phyloP scores from a whole-genome alignment of 2,113 vertebrate genomes.

The Ameiurus melas region DNA sequence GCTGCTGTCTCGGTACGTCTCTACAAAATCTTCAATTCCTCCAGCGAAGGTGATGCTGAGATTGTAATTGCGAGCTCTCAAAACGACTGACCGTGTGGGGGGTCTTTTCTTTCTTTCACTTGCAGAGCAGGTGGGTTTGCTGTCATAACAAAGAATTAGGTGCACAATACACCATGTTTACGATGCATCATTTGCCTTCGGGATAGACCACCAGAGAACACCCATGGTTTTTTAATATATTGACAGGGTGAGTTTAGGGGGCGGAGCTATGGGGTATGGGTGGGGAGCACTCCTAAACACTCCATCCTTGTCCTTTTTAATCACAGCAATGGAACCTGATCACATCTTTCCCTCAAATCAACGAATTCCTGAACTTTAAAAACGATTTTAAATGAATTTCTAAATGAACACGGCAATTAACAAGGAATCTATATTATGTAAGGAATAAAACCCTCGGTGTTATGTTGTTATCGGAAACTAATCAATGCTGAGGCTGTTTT shows the following conservation, averaged over 20 bases:
- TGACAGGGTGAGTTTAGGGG: neutral
- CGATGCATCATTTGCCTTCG: conserved; percentile 9
- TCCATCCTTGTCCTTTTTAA: conserved; percentile 10
- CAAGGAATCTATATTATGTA: neutral
- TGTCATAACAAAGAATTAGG: conserved; percentile 34
- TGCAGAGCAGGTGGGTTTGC: conserved; percentile 31
- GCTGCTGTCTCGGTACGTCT: neutral
- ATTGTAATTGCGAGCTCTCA: neutral
- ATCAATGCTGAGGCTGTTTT: neutral
- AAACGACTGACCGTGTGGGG: conserved; percentile 2
- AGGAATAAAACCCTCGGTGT: neutral
- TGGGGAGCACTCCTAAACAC: neutral
- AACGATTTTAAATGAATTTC: neutral
- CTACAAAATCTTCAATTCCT: conserved; percentile 12
- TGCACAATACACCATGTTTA: conserved; percentile 27
- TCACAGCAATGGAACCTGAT: neutral
- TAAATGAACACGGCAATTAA: neutral
- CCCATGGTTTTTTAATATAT: neutral
- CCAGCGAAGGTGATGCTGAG: neutral
- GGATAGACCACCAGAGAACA: conserved; percentile 33
- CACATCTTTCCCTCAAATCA: conserved; percentile 8
- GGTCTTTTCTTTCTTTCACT: conserved; percentile 6
- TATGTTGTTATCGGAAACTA: neutral
- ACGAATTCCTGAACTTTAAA: neutral
- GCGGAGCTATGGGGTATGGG: no score